Base-by-base conservation (phyloP, 2,113 vertebrate genomes). In the Trematomus loennbergii region DNA sequence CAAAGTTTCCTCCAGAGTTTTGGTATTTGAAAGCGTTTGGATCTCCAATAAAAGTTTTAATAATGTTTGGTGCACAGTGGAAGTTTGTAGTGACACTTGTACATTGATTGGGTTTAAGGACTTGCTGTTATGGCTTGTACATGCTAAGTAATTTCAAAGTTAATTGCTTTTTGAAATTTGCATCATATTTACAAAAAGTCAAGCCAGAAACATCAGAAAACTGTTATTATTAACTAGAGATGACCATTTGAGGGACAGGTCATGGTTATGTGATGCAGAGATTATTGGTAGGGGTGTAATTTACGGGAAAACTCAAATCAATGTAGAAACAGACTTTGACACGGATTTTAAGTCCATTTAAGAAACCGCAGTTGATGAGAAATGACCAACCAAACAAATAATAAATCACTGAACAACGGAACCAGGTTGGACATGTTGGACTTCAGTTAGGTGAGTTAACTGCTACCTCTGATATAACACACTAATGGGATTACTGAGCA, bases 401-500 rank as follows among this genome's bases (percentile, higher is more conserved):
- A 59, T 59, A 33, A 49, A 0, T 49, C 22, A n/a, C 25, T 36
- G 17, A 20, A 8, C 46, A 17, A 17, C 40, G 6, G 36, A 5
- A 40, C 16, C 33, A 9, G 18, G 8, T 61, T 16, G 33, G 17
- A 60, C 4, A 16, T 15, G 22, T 11, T 5, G 11, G 18, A 48
- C 25, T 11, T 1, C 55, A 29, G 25, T 45, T 66, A 12, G 40
- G 1, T 33, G 54, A 43, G 5, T 18, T 66, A 67, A 8, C 25
- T 18, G n/a, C 33, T 13, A 6, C n/a, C 80, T 20, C 58, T 71
- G 81, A 64, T 63, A 25, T 11, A 16, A 64, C 15, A 57, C 25
- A 0, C n/a, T 20, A 12, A 58, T 25, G 49, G 55, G 65, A 53
- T 53, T 78, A 61, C 10, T 15, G 15, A 79, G 48, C 55, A 0